Conservation (phyloP, 92 coral and sea anemone species). For the Porites cylindrica region DNA sequence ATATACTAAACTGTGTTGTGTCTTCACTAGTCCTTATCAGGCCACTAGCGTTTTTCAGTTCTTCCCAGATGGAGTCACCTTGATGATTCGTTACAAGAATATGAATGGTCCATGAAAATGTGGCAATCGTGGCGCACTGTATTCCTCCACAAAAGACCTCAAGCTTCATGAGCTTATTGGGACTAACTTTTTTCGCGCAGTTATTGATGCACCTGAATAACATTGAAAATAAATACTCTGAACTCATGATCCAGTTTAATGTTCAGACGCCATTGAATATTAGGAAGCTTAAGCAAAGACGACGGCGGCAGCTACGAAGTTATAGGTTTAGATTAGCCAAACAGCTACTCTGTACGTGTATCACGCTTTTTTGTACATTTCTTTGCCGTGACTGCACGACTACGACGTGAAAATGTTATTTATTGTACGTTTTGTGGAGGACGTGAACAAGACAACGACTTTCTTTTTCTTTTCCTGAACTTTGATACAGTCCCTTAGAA, state of each 20-base stretch:
- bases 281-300: no score
- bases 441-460: no score
- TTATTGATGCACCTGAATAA: constrained; percentile 34
- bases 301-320: no score
- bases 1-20: constrained; percentile 23
- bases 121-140: constrained; percentile 1
- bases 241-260: background rate
- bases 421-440: no score
- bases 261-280: background rate
- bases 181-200: constrained; percentile 22
- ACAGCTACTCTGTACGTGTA: no score
- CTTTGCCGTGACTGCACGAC: no score
- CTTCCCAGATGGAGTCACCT: constrained; percentile 6
- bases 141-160: constrained; percentile 6
- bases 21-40: background rate
- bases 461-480: no score
- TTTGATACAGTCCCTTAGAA: no score
- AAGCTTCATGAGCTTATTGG: constrained; percentile 4
- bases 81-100: background rate
- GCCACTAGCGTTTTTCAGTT: constrained; percentile 15
- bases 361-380: no score
- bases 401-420: no score
- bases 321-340: no score
- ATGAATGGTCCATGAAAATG: constrained; percentile 26
- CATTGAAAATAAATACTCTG: background rate